These are phyloP conservation scores for Aix galericulata DNA, from an alignment of 2,113 vertebrate species.

Conservation along the genomic window DNA sequence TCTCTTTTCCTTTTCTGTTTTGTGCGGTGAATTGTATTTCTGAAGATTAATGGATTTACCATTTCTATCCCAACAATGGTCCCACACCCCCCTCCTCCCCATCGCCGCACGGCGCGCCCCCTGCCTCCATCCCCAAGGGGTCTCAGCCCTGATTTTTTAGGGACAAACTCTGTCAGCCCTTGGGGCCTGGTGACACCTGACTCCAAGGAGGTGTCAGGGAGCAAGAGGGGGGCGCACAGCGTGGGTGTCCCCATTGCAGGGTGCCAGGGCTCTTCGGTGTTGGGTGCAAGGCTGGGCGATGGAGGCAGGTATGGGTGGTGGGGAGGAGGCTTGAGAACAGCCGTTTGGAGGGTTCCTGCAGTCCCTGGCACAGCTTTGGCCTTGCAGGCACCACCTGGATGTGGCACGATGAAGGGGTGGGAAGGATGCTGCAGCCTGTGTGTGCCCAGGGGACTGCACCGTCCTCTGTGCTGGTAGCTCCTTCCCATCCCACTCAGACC, in stretches of 20 bases:
- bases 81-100: not conserved
- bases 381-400: accelerated
- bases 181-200: not conserved
- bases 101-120: not conserved
- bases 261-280: not conserved
- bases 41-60: slow-evolving; percentile 75
- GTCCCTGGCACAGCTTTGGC: not conserved
- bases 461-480: accelerated
- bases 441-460: not conserved
- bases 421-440: not conserved
- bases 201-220: not conserved
- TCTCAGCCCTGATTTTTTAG: not conserved
- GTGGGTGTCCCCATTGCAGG: not conserved
- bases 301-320: not conserved
- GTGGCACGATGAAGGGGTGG: accelerated
- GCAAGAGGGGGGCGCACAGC: not conserved
- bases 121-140: not conserved
- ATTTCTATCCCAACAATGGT: slow-evolving; percentile 57
- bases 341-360: not conserved
- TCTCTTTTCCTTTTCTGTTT: slow-evolving; percentile 59
- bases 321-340: not conserved
- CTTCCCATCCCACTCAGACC: not conserved
- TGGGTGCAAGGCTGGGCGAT: not conserved
- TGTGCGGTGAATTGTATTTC: slow-evolving; percentile 47
- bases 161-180: not conserved